These are phyloP conservation scores for Macrochelys suwanniensis DNA, from an alignment of 2,797 vertebrate species.

Conservation along the genomic window DNA sequence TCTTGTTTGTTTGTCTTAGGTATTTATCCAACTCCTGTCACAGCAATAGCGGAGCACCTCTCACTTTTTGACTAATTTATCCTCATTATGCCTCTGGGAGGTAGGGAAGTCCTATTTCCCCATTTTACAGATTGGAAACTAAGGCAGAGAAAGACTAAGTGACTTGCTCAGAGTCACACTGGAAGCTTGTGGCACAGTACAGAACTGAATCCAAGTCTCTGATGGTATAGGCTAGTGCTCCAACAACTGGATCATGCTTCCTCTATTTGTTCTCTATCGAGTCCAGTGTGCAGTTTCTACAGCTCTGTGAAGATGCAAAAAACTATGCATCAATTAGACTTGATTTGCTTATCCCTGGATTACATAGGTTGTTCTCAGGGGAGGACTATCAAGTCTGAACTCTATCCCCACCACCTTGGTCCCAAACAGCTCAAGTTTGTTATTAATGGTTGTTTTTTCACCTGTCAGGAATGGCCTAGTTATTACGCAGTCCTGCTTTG, in stretches of 20 bases:
- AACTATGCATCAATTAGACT: neutral
- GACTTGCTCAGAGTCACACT: neutral
- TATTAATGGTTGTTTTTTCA: neutral
- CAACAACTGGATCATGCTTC: neutral
- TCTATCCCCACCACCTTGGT: neutral
- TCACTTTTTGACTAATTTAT: rapidly evolving
- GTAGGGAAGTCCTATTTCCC: neutral
- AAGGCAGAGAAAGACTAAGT: neutral
- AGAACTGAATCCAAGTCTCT: neutral
- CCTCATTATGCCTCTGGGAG: rapidly evolving
- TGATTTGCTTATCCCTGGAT: neutral
- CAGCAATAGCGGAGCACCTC: rapidly evolving
- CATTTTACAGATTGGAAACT: neutral
- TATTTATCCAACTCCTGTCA: neutral
- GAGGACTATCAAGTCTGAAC: neutral
- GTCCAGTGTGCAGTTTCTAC: neutral
- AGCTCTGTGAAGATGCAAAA: neutral
- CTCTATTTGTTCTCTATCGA: neutral
- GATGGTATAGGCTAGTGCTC: neutral
- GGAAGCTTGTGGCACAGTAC: neutral
- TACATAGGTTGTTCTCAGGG: neutral
- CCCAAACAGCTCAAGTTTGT: neutral
- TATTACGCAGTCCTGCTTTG: neutral
- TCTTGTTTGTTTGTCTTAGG: neutral
- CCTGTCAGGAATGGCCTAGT: neutral